phyloP scores from a whole-genome alignment of 1,140 invertebrate species.

The Platyura marginata region DNA sequence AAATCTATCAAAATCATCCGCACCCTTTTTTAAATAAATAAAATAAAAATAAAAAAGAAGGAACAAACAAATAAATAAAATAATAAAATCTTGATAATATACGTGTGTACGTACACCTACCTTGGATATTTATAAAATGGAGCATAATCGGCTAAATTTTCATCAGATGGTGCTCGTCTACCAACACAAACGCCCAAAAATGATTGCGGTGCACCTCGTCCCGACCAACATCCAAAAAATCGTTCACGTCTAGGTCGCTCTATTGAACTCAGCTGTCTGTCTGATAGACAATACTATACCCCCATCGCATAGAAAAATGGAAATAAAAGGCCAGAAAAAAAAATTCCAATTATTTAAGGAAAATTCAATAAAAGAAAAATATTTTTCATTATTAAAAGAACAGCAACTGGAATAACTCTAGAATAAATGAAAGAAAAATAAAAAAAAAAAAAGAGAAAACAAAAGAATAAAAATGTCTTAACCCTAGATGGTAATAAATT shows the following conservation, averaged over 20 bases:
- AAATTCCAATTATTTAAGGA: background rate
- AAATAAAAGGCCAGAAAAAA: background rate
- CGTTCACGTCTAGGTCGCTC: constrained; percentile 49
- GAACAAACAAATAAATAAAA: too few relatives aligned
- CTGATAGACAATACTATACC: constrained; percentile 76
- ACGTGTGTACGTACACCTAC: constrained; percentile 22
- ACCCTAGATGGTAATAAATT: too few relatives aligned
- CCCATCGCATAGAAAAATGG: background rate
- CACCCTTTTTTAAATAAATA: too few relatives aligned
- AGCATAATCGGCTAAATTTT: constrained; percentile 57
- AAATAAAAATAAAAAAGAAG: too few relatives aligned
- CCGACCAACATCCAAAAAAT: constrained; percentile 71
- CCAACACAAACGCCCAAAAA: constrained; percentile 71
- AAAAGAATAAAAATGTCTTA: too few relatives aligned
- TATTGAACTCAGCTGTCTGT: constrained; percentile 68
- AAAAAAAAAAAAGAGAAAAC: too few relatives aligned
- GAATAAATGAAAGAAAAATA: too few relatives aligned
- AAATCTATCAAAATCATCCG: too few relatives aligned
- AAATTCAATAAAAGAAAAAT: too few relatives aligned
- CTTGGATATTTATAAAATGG: constrained; percentile 51
- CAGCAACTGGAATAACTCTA: too few relatives aligned
- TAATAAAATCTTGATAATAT: too few relatives aligned
- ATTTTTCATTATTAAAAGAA: too few relatives aligned
- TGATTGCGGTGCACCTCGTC: constrained; percentile 26
- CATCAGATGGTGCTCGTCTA: constrained; percentile 62